Base-by-base conservation (phyloP, 2,888 invertebrate genomes). In the Fissipunctia ypsillon region DNA sequence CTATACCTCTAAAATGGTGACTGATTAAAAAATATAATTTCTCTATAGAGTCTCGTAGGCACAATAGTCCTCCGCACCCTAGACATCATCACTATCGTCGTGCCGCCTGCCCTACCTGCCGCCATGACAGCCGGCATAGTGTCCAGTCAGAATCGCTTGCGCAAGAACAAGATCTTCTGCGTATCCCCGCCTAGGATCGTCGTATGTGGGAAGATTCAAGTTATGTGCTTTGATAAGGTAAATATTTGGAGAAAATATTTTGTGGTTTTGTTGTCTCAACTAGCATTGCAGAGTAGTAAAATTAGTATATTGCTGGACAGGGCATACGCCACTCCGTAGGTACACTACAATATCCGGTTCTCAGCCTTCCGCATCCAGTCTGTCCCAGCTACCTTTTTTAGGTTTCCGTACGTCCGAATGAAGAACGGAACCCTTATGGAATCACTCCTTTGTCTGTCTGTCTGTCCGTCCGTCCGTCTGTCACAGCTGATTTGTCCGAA, bases 51-150 rank as follows among this genome's bases (percentile, higher is more conserved):
- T 70, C 89, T 90, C 3, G 79, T 97, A 50, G 96, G 96, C 83
- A 97, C 97, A 73, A 97, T 98, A 85, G 93, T 98, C 5, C 95
- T 99, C 54, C 97, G 99, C 66, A 98, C 98, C 2, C 95, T 99
- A 84, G 99, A 99, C 91, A 98, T 99, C 72, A 97, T 99, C 83
- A 99, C 99, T 0, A 99, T 99, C 85, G 98, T 99, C 14, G 98
- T 99, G 31, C 99, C 99, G 0, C 99, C 99, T 7, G 99, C 99
- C 16, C 94, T 99, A 59, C 99, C 99, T 10, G 99, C 98, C 69
- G 98, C 98, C 45, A 98, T 98, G 98, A 98, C 98, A 1, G 97
- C 98, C 31, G 98, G 98, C 73, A 98, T 97, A 69, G 97, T 98
- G 41, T 98, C 98, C 93, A 98, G 98, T 78, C 98, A 98, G 91